phyloP scores from a whole-genome alignment of 2,888 invertebrate genomes.

The Nezara viridula region DNA sequence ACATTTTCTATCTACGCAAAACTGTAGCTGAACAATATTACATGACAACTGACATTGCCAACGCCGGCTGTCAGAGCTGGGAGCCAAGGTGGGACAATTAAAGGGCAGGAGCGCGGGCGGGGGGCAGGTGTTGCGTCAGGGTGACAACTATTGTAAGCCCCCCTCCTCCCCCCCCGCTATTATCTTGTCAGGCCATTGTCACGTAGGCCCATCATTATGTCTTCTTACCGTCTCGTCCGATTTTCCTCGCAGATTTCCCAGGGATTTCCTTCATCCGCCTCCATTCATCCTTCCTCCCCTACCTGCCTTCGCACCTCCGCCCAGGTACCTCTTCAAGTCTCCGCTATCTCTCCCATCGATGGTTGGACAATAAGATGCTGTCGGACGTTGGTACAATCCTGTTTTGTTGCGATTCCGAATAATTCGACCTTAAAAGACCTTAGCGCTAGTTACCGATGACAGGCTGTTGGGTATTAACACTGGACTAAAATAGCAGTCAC shows the following conservation, averaged over 20 bases:
- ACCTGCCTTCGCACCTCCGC: not conserved
- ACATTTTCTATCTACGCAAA: not conserved
- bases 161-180: not conserved
- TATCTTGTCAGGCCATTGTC: conserved; percentile 47
- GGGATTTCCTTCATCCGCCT: conserved; percentile 52
- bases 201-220: conserved; percentile 4
- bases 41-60: not conserved
- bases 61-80: not conserved
- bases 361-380: not conserved
- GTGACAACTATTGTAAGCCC: conserved; percentile 31
- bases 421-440: not conserved
- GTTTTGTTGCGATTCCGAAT: not conserved
- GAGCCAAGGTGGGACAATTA: conserved; percentile 8
- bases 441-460: not conserved
- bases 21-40: not conserved
- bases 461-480: not conserved
- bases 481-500: not conserved
- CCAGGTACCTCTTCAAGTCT: not conserved
- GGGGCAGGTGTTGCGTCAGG: conserved; percentile 53
- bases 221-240: conserved; percentile 23
- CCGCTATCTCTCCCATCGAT: conserved; percentile 28
- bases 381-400: conserved; percentile 18
- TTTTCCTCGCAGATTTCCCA: conserved; percentile 51
- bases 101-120: not conserved
- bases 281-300: conserved; percentile 50